These are phyloP conservation scores for Ivindomyrus marchei DNA, from an alignment of 2,113 vertebrate species.

Conservation along the genomic window DNA sequence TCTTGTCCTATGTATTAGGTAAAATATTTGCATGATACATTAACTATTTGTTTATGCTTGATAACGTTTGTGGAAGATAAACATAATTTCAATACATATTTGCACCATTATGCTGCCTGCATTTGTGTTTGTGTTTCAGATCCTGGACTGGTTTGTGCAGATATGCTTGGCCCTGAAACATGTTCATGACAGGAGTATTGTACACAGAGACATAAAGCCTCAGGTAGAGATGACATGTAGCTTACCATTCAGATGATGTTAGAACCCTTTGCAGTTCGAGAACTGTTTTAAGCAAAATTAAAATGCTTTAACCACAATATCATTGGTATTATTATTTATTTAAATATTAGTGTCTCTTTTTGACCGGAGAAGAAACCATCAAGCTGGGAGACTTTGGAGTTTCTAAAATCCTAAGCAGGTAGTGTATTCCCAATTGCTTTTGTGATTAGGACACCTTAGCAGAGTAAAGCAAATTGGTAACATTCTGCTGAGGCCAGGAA, in stretches of 20 bases:
- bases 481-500: neutral
- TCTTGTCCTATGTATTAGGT: neutral
- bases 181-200: constrained; percentile 73
- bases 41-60: neutral
- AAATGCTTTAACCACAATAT: neutral
- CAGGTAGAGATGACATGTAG: constrained; percentile 53
- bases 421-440: constrained; percentile 24
- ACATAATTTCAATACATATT: neutral
- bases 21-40: neutral
- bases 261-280: neutral
- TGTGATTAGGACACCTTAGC: neutral
- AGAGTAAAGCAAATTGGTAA: neutral
- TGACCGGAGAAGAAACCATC: constrained; percentile 73
- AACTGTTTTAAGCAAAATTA: neutral
- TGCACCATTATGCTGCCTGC: neutral
- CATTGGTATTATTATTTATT: neutral
- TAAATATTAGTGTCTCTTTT: constrained; percentile 65
- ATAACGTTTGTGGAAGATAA: neutral
- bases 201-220: constrained; percentile 77
- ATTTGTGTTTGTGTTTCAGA: constrained; percentile 43
- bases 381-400: constrained; percentile 78
- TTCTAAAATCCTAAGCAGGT: constrained; percentile 75
- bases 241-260: neutral
- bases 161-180: constrained; percentile 75
- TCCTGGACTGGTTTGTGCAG: constrained; percentile 77